phyloP scores from a whole-genome alignment of 2,797 vertebrate species.

The Poeciliopsis infans region DNA sequence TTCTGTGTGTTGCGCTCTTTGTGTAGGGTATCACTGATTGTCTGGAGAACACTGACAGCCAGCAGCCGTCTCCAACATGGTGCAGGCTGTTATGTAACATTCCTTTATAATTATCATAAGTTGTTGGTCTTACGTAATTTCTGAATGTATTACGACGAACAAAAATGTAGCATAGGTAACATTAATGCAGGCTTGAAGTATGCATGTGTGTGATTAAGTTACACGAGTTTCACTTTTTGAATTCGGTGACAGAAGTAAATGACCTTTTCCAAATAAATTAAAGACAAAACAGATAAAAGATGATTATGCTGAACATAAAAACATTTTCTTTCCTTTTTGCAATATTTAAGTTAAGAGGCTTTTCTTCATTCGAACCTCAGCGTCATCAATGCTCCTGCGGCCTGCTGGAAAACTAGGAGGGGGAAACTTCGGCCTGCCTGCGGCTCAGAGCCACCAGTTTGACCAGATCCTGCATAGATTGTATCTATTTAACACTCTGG shows the following conservation, averaged over 20 bases:
- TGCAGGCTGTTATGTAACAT: not conserved
- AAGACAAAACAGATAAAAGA: not conserved
- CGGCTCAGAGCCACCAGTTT: slow-evolving; percentile 46
- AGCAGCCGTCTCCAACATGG: not conserved
- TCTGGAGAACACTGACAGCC: not conserved
- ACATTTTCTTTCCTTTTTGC: not conserved
- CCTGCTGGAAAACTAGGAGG: slow-evolving; percentile 19
- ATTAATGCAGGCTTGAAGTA: not conserved
- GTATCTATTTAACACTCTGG: slow-evolving; percentile 25
- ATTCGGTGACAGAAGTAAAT: not conserved
- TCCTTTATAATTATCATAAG: not conserved
- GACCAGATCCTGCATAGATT: slow-evolving; percentile 56
- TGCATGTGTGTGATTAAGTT: not conserved
- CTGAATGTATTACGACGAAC: not conserved
- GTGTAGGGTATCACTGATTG: not conserved
- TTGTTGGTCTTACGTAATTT: not conserved
- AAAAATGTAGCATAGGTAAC: not conserved
- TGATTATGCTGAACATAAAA: not conserved
- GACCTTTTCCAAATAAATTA: not conserved
- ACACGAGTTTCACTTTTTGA: not conserved
- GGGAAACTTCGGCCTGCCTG: slow-evolving; percentile 20
- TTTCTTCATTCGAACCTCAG: not conserved
- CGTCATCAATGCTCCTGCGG: not conserved
- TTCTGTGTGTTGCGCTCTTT: not conserved
- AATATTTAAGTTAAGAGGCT: not conserved